Percentiles rank a stretch among this genome's conserved stretches.
These are phyloP conservation scores for Centroberyx gerrardi DNA, from an alignment of 2,797 vertebrate genomes.

Conservation along the genomic window DNA sequence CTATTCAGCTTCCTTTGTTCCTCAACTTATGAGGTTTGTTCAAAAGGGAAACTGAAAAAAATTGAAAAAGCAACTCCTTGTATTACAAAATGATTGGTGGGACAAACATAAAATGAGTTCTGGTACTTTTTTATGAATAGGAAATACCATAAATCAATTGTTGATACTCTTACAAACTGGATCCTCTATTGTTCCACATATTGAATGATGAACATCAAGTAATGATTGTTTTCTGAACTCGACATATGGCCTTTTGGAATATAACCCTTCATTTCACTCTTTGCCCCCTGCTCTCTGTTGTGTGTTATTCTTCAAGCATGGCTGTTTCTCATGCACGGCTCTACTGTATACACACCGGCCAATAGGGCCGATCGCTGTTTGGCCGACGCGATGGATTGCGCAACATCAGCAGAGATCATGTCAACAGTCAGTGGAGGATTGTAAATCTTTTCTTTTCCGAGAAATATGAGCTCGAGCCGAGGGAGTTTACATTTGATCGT, in stretches of 20 bases:
- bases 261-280: neutral
- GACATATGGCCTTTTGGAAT: neutral
- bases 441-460: constrained; percentile 63
- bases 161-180: neutral
- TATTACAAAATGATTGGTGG: constrained; percentile 1
- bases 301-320: constrained; percentile 23
- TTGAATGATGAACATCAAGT: constrained; percentile 12
- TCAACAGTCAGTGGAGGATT: constrained; percentile 60
- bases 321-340: constrained; percentile 44
- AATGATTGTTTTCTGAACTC: constrained; percentile 3
- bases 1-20: no score
- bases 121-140: neutral
- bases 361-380: constrained; percentile 32
- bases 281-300: neutral
- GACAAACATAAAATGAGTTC: constrained; percentile 4
- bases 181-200: neutral
- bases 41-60: no score
- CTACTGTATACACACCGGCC: constrained; percentile 26
- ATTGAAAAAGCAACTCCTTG: neutral
- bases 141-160: constrained; percentile 4
- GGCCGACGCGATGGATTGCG: constrained; percentile 19
- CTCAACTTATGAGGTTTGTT: no score
- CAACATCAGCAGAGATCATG: constrained; percentile 52
- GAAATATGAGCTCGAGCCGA: constrained; percentile 53
- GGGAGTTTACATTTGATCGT: constrained; percentile 61